phyloP scores from a whole-genome alignment of 2,888 invertebrate species.

The Prosapia bicincta region DNA sequence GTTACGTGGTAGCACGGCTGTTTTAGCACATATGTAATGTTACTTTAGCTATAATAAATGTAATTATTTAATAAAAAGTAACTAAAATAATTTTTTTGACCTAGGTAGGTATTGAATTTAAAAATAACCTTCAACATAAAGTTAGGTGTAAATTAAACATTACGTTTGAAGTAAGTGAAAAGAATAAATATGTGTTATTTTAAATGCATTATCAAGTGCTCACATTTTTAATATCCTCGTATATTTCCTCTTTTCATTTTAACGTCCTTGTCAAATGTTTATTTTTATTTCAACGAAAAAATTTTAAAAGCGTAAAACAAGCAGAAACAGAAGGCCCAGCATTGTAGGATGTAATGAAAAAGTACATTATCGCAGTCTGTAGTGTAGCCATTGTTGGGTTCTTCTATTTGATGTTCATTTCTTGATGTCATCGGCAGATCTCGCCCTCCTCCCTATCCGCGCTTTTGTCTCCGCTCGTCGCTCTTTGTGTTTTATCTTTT shows the following conservation, averaged over 20 bases:
- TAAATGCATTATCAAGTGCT: too few relatives aligned
- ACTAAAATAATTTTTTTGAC: too few relatives aligned
- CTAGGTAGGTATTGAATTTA: too few relatives aligned
- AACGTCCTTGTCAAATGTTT: not conserved
- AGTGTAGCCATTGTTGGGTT: not conserved
- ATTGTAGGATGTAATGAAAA: not conserved
- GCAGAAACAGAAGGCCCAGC: not conserved
- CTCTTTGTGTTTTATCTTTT: not conserved
- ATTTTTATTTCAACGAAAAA: not conserved
- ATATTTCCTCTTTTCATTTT: not conserved
- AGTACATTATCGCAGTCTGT: not conserved
- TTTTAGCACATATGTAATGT: too few relatives aligned
- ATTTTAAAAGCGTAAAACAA: not conserved
- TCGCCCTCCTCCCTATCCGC: not conserved
- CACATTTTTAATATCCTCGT: too few relatives aligned
- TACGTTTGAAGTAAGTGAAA: too few relatives aligned
- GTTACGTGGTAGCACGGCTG: too few relatives aligned
- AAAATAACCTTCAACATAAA: too few relatives aligned
- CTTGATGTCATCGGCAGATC: not conserved
- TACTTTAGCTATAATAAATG: too few relatives aligned
- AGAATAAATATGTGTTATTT: too few relatives aligned
- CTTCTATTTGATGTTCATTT: not conserved
- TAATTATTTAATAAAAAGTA: too few relatives aligned
- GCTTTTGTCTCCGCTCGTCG: not conserved
- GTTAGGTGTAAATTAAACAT: too few relatives aligned